Conservation (phyloP, 2,113 vertebrate genomes). For the Potamarius usumacintae region DNA sequence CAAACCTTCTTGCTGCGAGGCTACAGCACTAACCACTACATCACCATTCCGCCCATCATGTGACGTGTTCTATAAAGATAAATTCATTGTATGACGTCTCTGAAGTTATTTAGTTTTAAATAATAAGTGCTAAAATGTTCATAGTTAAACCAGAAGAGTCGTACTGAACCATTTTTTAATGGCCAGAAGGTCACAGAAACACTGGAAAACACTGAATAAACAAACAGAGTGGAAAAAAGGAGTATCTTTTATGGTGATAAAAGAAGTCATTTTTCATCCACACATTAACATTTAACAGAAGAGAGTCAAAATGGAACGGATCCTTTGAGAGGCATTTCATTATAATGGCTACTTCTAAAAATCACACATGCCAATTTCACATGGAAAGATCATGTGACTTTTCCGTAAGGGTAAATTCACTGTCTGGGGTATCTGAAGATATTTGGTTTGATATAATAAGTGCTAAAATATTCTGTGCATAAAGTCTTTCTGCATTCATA, state of each 20-base stretch:
- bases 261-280: background rate
- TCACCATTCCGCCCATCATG: background rate
- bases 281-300: background rate
- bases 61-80: background rate
- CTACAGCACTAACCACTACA: too few relatives aligned
- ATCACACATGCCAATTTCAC: background rate
- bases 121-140: too few relatives aligned
- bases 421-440: background rate
- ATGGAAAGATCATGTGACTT: background rate
- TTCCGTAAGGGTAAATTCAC: background rate
- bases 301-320: background rate
- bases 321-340: background rate
- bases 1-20: too few relatives aligned
- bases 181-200: background rate
- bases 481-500: background rate
- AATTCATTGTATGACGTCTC: background rate
- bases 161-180: background rate
- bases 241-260: background rate
- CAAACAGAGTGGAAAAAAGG: background rate
- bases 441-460: background rate
- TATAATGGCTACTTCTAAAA: background rate
- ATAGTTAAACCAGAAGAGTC: background rate
- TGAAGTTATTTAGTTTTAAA: too few relatives aligned
- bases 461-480: background rate
- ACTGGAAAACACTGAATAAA: background rate